phyloP scores from a whole-genome alignment of 1,140 invertebrate genomes.

The Hermetia illucens region DNA sequence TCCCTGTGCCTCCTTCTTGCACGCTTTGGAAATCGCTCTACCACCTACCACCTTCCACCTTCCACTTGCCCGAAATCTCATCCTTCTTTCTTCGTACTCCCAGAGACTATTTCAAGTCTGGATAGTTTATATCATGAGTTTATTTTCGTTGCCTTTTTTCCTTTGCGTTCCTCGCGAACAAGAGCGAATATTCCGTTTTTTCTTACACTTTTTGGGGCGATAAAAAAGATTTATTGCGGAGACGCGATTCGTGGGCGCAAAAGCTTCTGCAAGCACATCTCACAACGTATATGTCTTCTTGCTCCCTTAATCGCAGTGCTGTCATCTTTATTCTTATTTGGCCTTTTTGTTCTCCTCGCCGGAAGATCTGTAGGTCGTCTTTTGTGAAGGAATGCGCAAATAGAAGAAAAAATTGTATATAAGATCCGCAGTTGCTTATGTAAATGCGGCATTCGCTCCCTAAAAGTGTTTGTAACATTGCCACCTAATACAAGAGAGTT shows the following conservation, averaged over 20 bases:
- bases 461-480: neutral
- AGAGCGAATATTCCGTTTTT: neutral
- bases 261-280: neutral
- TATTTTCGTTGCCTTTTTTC: neutral
- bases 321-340: neutral
- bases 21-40: neutral
- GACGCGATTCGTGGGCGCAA: neutral
- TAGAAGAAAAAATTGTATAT: neutral
- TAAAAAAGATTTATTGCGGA: neutral
- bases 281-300: neutral
- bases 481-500: neutral
- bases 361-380: no score
- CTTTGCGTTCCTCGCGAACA: no score
- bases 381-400: neutral
- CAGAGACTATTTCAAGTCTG: neutral
- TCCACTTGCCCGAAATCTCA: neutral
- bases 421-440: slow-evolving; percentile 1
- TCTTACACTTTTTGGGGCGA: neutral
- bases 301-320: neutral
- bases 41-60: neutral
- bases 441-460: neutral
- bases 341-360: neutral
- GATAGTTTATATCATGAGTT: neutral
- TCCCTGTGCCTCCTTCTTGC: no score
- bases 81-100: neutral